A percentile compares a stretch with the other conserved stretches of the same genome.
phyloP scores from a whole-genome alignment of 2,113 vertebrate genomes.

The Eurypyga helias region DNA sequence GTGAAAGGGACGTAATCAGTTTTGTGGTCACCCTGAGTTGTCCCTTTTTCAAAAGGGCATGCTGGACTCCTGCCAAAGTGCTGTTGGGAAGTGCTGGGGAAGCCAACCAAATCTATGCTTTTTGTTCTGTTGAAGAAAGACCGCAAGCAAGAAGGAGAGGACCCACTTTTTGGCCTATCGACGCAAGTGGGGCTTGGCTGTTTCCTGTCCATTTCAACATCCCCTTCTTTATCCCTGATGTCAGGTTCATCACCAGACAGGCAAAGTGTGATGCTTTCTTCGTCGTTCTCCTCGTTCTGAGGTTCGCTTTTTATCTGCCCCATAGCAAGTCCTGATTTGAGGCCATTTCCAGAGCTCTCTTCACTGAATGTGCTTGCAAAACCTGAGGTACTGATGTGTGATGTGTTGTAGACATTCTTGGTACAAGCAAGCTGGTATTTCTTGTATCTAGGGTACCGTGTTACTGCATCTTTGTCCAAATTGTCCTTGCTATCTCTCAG shows the following conservation, averaged over 20 bases:
- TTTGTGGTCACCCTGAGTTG: conserved; percentile 99
- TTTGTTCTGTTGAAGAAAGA: conserved; percentile 89
- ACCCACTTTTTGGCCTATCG: conserved; percentile 83
- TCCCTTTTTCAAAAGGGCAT: conserved; percentile 91
- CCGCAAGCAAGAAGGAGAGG: conserved; percentile 88
- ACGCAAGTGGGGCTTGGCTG: conserved; percentile 80
- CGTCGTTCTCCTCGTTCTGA: conserved; percentile 86
- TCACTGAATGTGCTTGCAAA: conserved; percentile 96
- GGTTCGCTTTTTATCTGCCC: conserved; percentile 91
- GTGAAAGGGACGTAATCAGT: conserved; percentile 91
- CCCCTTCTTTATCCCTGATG: conserved; percentile 83
- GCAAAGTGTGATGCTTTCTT: conserved; percentile 89
- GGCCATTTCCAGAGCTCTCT: conserved; percentile 76
- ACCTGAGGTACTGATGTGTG: conserved; percentile 98
- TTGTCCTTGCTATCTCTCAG: conserved; percentile 82
- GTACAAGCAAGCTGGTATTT: conserved; percentile 98
- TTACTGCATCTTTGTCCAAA: conserved; percentile 84
- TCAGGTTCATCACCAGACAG: conserved; percentile 92
- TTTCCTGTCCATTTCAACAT: conserved; percentile 88
- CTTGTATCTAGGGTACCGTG: conserved; percentile 96
- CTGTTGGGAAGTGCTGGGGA: conserved; percentile 89
- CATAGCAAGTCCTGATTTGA: conserved; percentile 82
- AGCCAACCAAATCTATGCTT: conserved; percentile 83
- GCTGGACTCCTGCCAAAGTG: conserved; percentile 89
- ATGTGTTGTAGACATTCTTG: conserved; percentile 96